A percentile compares a stretch with the other conserved stretches of the same genome.
phyloP scores from a whole-genome alignment of 92 coral and sea anemone genomes.

The Bergia puertoricense region DNA sequence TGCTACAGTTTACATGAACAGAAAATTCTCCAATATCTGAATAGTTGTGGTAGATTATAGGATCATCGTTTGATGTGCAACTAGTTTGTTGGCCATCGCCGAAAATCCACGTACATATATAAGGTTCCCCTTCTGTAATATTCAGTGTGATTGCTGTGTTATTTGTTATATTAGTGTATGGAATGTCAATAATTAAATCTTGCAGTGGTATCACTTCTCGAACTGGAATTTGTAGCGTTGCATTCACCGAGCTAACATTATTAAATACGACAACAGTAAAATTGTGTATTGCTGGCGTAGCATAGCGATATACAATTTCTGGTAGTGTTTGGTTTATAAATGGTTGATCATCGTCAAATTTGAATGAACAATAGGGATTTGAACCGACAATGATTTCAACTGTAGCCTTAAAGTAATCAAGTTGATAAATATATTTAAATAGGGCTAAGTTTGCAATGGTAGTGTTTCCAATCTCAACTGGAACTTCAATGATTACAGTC shows the following conservation, averaged over 20 bases:
- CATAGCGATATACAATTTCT: conserved; percentile 42
- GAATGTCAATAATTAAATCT: conserved; percentile 29
- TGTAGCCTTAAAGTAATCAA: conserved; percentile 45
- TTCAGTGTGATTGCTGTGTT: conserved; percentile 44
- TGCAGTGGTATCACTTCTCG: conserved; percentile 39
- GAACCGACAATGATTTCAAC: conserved; percentile 50
- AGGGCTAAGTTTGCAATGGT: conserved; percentile 46
- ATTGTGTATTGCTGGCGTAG: conserved; percentile 47
- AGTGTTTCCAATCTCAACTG: conserved; percentile 23
- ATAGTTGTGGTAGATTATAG: conserved; percentile 42
- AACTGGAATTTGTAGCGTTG: conserved; percentile 18
- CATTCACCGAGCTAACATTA: conserved; percentile 53
- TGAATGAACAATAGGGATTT: conserved; percentile 46
- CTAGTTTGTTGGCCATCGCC: conserved; percentile 62
- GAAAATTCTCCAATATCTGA: conserved; percentile 26
- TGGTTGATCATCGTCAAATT: conserved; percentile 51
- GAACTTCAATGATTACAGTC: conserved; percentile 52
- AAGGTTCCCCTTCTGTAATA: conserved; percentile 60
- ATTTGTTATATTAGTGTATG: conserved; percentile 38
- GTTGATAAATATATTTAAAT: conserved; percentile 59
- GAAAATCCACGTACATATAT: conserved; percentile 55
- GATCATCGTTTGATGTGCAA: conserved; percentile 40
- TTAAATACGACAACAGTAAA: conserved; percentile 56
- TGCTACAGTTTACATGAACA: conserved; percentile 57
- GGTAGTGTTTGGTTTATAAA: conserved; percentile 34